A percentile compares a stretch with the other conserved stretches of the same genome.
Conservation (phyloP, 1,140 invertebrate genomes). For the Cotesia typhae region DNA sequence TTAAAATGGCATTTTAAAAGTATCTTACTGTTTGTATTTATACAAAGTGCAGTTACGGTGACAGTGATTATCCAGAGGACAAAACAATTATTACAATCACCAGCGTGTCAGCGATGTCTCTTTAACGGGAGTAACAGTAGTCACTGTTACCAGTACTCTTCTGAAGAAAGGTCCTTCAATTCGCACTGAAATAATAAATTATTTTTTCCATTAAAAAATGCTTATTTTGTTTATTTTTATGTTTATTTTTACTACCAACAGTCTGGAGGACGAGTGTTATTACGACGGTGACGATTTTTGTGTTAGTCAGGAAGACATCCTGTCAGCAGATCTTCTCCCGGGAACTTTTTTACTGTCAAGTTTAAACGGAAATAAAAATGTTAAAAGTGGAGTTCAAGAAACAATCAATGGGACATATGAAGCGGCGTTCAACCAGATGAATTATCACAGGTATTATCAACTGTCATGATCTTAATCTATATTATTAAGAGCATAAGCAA, state of each 20-base stretch:
- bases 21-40: too few relatives aligned
- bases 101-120: slow-evolving; percentile 38
- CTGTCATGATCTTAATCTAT: too few relatives aligned
- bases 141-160: not conserved
- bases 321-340: slow-evolving; percentile 71
- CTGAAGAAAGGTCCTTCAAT: not conserved
- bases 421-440: slow-evolving; percentile 69
- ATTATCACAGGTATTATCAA: slow-evolving; percentile 70
- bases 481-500: too few relatives aligned
- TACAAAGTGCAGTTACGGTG: slow-evolving; percentile 41
- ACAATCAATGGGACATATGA: slow-evolving; percentile 66
- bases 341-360: slow-evolving; percentile 66
- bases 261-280: slow-evolving; percentile 52
- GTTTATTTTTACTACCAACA: not conserved
- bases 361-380: slow-evolving; percentile 48
- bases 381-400: slow-evolving; percentile 26
- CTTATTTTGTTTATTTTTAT: not conserved
- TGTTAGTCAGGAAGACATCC: slow-evolving; percentile 71
- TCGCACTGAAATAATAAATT: not conserved
- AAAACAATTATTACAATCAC: slow-evolving; percentile 35
- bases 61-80: slow-evolving; percentile 48
- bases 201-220: slow-evolving; percentile 3
- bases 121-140: not conserved
- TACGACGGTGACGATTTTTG: slow-evolving; percentile 63
- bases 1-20: too few relatives aligned